These are phyloP conservation scores for Zelostemma sp. DNA, from an alignment of 1,140 invertebrate species.

Conservation along the genomic window DNA sequence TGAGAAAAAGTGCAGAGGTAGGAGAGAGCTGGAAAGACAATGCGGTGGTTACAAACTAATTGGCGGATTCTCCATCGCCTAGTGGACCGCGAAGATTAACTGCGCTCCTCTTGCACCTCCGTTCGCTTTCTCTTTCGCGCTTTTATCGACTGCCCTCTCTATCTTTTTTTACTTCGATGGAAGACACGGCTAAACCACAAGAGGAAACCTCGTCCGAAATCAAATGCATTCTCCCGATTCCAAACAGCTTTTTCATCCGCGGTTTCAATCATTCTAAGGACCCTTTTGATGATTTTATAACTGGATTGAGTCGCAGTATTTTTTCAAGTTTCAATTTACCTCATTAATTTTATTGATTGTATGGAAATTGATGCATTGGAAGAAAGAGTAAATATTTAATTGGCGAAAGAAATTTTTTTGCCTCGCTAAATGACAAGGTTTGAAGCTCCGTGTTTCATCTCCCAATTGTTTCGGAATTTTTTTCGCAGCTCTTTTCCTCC, in stretches of 20 bases:
- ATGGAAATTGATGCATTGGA: no score
- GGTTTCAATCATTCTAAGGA: constrained; percentile 32
- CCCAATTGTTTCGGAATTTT: no score
- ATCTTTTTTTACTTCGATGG: constrained; percentile 12
- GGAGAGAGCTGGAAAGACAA: constrained; percentile 54
- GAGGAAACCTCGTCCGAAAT: constrained; percentile 39
- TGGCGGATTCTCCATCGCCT: constrained; percentile 63
- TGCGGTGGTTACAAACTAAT: constrained; percentile 63
- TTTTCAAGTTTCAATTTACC: no score
- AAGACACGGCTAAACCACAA: constrained; percentile 34
- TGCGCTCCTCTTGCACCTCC: constrained; percentile 22
- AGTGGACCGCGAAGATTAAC: constrained; percentile 66
- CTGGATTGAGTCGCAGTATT: no score
- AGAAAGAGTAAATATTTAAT: no score
- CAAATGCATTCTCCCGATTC: constrained; percentile 43
- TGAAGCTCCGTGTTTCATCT: no score
- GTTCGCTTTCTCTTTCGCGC: constrained; percentile 23
- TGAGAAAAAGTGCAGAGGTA: constrained; percentile 39
- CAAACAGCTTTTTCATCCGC: constrained; percentile 28
- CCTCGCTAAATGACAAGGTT: no score
- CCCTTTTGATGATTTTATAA: constrained; percentile 40
- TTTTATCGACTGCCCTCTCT: constrained; percentile 26
- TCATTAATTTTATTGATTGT: no score
- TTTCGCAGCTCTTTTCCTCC: background rate
- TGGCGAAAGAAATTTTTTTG: no score